Evolutionary conservation across 2,113 vertebrate genomes (phyloP).

Genomic region (Callionymus lyra): DNA sequence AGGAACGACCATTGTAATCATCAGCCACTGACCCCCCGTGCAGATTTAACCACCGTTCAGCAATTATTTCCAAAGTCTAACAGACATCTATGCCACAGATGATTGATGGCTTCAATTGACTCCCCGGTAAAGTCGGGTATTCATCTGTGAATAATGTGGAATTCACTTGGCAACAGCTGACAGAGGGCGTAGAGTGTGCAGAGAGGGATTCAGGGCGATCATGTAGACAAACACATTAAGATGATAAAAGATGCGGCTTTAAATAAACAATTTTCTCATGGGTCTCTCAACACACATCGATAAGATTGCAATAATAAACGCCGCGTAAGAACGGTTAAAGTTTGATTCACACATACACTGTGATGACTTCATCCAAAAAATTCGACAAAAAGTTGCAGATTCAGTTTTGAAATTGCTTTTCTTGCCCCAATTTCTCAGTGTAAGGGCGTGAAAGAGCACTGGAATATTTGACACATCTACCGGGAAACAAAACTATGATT

Average conservation of each 20-base stretch:
- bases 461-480: too few relatives aligned
- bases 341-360: too few relatives aligned
- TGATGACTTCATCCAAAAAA: too few relatives aligned
- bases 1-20: constrained; percentile 55
- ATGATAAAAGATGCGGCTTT: constrained; percentile 10
- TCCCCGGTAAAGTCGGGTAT: constrained; percentile 54
- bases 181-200: constrained; percentile 9
- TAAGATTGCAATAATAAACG: not conserved
- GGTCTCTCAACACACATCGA: not conserved
- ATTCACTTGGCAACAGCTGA: constrained; percentile 29
- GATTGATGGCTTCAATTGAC: constrained; percentile 68
- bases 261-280: constrained; percentile 5
- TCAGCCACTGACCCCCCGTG: constrained; percentile 37
- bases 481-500: too few relatives aligned
- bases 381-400: too few relatives aligned
- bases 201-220: not conserved
- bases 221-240: not conserved
- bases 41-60: constrained; percentile 31
- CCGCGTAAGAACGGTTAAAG: too few relatives aligned
- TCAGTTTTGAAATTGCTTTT: too few relatives aligned
- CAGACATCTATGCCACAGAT: constrained; percentile 46
- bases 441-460: too few relatives aligned
- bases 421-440: too few relatives aligned
- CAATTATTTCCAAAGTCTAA: constrained; percentile 46
- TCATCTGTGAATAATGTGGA: constrained; percentile 63